A percentile compares a stretch with the other conserved stretches of the same genome.
phyloP scores from a whole-genome alignment of 2,113 vertebrate species.

The Megaceryle torquata region DNA sequence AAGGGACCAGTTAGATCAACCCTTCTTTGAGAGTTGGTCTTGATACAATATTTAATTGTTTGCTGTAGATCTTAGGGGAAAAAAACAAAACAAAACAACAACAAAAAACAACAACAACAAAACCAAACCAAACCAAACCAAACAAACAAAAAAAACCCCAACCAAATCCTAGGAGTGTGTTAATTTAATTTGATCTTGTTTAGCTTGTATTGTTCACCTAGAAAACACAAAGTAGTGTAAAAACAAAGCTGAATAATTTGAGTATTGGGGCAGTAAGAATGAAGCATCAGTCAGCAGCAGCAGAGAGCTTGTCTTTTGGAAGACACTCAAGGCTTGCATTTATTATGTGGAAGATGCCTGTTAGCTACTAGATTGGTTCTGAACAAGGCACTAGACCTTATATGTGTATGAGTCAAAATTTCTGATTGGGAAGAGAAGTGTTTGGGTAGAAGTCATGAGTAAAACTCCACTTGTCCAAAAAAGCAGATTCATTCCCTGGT shows the following conservation, averaged over 20 bases:
- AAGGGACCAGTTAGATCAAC: background rate
- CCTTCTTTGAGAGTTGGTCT: background rate
- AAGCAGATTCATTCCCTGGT: too few relatives aligned
- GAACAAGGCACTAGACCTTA: background rate
- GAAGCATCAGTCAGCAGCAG: background rate
- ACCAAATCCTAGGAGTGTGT: background rate
- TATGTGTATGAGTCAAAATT: background rate
- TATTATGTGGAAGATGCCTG: background rate
- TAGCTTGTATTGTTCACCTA: accelerated
- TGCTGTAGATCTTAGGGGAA: too few relatives aligned
- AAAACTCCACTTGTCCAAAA: background rate
- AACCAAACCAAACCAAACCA: too few relatives aligned
- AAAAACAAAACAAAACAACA: background rate
- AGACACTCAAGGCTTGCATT: background rate
- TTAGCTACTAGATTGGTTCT: background rate
- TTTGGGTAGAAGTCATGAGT: background rate
- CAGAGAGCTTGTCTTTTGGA: background rate
- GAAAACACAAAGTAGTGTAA: background rate
- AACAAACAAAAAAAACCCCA: too few relatives aligned
- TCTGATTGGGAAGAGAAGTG: background rate
- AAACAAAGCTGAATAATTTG: background rate
- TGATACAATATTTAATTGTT: background rate
- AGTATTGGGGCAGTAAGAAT: background rate
- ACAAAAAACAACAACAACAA: too few relatives aligned
- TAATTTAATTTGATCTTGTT: background rate